Evolutionary conservation across 1,140 invertebrate species (phyloP).

Genomic region (Stenopsyche tienmushanensis): DNA sequence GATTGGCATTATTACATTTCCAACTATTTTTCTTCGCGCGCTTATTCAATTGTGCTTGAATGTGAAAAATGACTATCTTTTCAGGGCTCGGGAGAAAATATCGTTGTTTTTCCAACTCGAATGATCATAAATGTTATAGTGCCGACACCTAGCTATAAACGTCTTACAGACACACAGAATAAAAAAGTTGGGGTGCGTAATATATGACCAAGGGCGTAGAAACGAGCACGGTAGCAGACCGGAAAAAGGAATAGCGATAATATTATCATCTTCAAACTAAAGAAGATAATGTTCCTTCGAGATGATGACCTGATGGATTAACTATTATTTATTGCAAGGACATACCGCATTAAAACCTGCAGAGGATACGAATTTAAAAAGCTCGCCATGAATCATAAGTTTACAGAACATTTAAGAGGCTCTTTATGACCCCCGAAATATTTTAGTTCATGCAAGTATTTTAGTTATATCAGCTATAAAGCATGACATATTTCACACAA

Average conservation of each 20-base stretch:
- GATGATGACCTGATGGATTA: too few species aligned
- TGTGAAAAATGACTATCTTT: conserved; percentile 10
- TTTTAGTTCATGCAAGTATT: too few species aligned
- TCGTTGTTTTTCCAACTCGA: conserved; percentile 8
- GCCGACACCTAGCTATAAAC: conserved; percentile 10
- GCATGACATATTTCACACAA: too few species aligned
- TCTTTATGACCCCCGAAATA: too few species aligned
- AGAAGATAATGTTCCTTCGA: too few species aligned
- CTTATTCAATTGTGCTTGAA: conserved; percentile 7
- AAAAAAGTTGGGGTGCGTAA: background rate
- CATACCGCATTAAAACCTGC: too few species aligned
- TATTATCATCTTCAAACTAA: background rate
- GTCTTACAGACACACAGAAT: background rate
- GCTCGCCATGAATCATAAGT: too few species aligned
- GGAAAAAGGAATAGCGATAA: background rate
- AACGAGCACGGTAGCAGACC: background rate
- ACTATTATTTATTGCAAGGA: too few species aligned
- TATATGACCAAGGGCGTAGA: background rate
- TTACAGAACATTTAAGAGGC: too few species aligned
- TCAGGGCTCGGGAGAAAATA: background rate
- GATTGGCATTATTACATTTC: background rate
- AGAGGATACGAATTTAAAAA: too few species aligned
- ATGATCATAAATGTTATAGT: conserved; percentile 5
- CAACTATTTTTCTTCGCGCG: background rate
- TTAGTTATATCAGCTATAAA: too few species aligned